These are phyloP conservation scores for Muscina levida DNA, from an alignment of 2,888 invertebrate species.

Conservation along the genomic window DNA sequence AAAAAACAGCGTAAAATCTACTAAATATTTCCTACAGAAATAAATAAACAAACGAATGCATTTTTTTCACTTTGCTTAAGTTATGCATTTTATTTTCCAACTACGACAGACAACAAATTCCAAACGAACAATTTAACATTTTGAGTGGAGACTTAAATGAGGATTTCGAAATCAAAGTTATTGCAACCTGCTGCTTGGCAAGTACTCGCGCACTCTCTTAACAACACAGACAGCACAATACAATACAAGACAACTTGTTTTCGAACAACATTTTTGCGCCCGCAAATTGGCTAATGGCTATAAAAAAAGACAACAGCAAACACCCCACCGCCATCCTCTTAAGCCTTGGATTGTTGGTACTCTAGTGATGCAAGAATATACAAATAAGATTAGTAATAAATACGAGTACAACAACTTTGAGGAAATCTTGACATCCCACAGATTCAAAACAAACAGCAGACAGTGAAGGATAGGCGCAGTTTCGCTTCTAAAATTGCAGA, in stretches of 20 bases:
- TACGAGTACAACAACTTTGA: too few relatives aligned
- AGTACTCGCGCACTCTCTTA: too few relatives aligned
- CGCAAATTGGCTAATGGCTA: too few relatives aligned
- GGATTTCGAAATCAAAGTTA: constrained; percentile 38
- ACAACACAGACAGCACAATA: too few relatives aligned
- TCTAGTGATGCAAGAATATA: constrained; percentile 21
- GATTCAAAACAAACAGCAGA: too few relatives aligned
- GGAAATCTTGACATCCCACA: background rate
- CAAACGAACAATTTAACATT: constrained; percentile 29
- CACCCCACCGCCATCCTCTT: constrained; percentile 1
- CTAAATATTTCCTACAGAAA: constrained; percentile 22
- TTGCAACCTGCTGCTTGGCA: constrained; percentile 32
- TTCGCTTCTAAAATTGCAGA: too few relatives aligned
- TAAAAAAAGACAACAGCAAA: background rate
- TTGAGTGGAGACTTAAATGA: constrained; percentile 6
- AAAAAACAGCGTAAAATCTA: constrained; percentile 9
- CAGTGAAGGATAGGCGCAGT: background rate
- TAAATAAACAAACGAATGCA: constrained; percentile 18
- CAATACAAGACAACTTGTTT: too few relatives aligned
- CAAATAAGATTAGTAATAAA: too few relatives aligned
- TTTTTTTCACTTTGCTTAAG: too few relatives aligned
- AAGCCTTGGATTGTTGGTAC: background rate
- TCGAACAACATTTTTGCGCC: too few relatives aligned
- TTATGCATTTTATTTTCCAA: constrained; percentile 12
- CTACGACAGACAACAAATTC: background rate